These are phyloP conservation scores for Gnatocerus cornutus DNA, from an alignment of 2,888 invertebrate genomes.

Conservation along the genomic window DNA sequence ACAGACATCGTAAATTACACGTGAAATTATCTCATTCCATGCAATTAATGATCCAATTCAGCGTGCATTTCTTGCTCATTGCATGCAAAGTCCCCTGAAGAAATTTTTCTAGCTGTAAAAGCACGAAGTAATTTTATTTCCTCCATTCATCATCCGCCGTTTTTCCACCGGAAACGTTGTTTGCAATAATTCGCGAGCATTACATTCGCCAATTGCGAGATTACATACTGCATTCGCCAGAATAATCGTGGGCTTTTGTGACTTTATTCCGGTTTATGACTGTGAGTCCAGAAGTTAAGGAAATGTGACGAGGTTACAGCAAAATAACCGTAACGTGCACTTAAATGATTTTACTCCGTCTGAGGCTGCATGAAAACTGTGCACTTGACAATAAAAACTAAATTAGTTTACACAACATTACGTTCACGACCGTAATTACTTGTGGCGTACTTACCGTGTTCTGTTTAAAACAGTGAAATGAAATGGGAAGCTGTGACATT, in stretches of 20 bases:
- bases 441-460: constrained; percentile 29
- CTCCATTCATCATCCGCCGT: constrained; percentile 17
- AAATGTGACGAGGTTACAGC: constrained; percentile 35
- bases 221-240: constrained; percentile 35
- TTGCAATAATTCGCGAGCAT: constrained; percentile 31
- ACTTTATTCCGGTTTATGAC: constrained; percentile 39
- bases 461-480: constrained; percentile 20
- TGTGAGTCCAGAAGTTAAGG: constrained; percentile 32
- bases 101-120: constrained; percentile 9
- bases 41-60: background rate
- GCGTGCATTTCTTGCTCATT: background rate
- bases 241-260: constrained; percentile 30
- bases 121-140: constrained; percentile 14
- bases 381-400: constrained; percentile 44
- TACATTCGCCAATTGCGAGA: constrained; percentile 37
- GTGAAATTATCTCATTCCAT: background rate
- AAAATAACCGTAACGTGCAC: constrained; percentile 32
- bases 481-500: constrained; percentile 7
- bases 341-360: constrained; percentile 35
- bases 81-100: background rate
- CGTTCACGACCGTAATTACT: constrained; percentile 37
- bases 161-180: constrained; percentile 25
- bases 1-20: background rate
- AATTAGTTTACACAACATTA: constrained; percentile 48
- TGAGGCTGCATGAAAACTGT: constrained; percentile 32